phyloP scores from a whole-genome alignment of 53 echinoderm and acorn worm genomes.

The Holothuria leucospilota region DNA sequence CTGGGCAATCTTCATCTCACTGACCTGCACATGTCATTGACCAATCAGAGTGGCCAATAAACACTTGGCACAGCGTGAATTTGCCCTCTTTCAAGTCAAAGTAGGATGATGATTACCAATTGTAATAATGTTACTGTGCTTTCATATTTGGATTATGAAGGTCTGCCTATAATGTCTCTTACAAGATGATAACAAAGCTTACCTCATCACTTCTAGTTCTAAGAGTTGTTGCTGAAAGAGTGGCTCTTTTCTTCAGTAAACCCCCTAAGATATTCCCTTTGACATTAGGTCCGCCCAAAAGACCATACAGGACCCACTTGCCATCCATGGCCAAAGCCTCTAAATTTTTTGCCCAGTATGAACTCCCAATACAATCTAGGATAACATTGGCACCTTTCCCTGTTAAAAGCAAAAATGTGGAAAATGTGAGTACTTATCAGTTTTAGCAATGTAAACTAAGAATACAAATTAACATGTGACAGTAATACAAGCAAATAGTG shows the following conservation, averaged over 20 bases:
- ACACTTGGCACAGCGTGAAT: too few relatives aligned
- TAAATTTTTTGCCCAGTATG: conserved; percentile 79
- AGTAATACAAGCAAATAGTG: too few relatives aligned
- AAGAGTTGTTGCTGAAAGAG: conserved; percentile 72
- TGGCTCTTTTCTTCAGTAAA: conserved; percentile 77
- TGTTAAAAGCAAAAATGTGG: conserved; percentile 27
- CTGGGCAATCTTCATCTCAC: too few relatives aligned
- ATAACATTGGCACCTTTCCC: conserved; percentile 89
- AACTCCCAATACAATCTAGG: conserved; percentile 90
- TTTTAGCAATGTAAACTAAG: neutral
- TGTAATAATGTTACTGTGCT: too few relatives aligned
- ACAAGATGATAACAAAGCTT: neutral
- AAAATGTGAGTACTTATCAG: neutral
- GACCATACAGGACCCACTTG: conserved; percentile 88
- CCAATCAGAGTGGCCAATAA: too few relatives aligned
- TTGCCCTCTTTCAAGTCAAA: too few relatives aligned
- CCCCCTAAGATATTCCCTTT: conserved; percentile 70
- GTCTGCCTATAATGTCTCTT: too few relatives aligned
- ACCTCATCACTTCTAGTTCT: conserved; percentile 79
- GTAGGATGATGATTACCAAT: too few relatives aligned
- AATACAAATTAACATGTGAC: too few relatives aligned
- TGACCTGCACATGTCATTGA: too few relatives aligned
- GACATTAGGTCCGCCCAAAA: conserved; percentile 78
- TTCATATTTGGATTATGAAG: too few relatives aligned
- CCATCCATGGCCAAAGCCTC: conserved; percentile 77